phyloP scores from a whole-genome alignment of 2,888 invertebrate species.

The Folsomia candida region DNA sequence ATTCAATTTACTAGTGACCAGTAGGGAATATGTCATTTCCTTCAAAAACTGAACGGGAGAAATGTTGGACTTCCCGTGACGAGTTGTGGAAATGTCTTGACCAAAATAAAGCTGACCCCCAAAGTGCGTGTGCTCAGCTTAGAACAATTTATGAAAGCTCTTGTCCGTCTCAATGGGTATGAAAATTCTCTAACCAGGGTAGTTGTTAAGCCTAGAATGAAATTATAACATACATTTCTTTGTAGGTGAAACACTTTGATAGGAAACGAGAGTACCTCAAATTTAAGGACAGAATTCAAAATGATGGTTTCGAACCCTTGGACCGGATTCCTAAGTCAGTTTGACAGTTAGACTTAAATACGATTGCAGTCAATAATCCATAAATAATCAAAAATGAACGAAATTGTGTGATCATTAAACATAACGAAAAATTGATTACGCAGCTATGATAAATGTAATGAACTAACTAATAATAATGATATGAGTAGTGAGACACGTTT shows the following conservation, averaged over 20 bases:
- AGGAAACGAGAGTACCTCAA: slow-evolving; percentile 81
- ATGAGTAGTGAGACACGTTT: too few species aligned
- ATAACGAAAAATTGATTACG: too few species aligned
- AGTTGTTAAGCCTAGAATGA: neutral
- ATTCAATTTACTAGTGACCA: too few species aligned
- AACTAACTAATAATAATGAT: too few species aligned
- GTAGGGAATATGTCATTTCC: slow-evolving; percentile 90
- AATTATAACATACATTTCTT: slow-evolving; percentile 36
- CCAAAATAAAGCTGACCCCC: slow-evolving; percentile 54
- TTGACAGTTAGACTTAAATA: too few species aligned
- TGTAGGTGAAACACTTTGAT: slow-evolving; percentile 83
- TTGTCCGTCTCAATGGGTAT: slow-evolving; percentile 80
- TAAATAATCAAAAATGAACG: too few species aligned
- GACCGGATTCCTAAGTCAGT: slow-evolving; percentile 51
- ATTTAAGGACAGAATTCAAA: slow-evolving; percentile 82
- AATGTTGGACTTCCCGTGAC: slow-evolving; percentile 84
- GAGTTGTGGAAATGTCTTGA: slow-evolving; percentile 87
- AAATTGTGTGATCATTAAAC: too few species aligned
- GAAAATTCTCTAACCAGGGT: slow-evolving; percentile 36
- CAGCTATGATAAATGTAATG: too few species aligned
- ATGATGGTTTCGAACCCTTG: slow-evolving; percentile 79
- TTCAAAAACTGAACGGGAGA: slow-evolving; percentile 71
- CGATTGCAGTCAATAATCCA: too few species aligned
- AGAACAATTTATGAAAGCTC: slow-evolving; percentile 72
- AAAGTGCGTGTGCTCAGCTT: slow-evolving; percentile 65